These are phyloP conservation scores for Apteryx owenii DNA, from an alignment of 2,113 vertebrate genomes.

Conservation along the genomic window DNA sequence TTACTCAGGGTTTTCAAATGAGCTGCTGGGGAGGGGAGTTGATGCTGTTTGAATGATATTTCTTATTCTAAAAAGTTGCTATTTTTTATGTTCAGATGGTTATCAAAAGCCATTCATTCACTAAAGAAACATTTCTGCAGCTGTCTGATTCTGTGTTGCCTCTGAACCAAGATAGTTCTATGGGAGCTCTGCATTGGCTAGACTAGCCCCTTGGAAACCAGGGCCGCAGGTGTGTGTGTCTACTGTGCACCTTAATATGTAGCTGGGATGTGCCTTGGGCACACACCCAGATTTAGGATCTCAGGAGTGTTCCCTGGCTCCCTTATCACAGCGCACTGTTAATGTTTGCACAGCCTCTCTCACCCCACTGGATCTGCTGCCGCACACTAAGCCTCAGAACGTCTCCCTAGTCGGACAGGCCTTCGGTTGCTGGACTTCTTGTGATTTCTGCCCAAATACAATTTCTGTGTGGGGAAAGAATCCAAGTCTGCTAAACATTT, in stretches of 20 bases:
- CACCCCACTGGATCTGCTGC: neutral
- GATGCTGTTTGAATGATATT: neutral
- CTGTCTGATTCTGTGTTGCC: no score
- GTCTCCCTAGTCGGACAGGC: neutral
- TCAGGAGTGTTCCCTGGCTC: neutral
- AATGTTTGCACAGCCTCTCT: neutral
- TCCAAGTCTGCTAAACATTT: neutral
- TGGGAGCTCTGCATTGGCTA: neutral
- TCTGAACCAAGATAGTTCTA: no score
- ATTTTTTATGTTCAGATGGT: neutral
- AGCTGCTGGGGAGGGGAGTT: neutral
- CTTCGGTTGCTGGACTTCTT: neutral
- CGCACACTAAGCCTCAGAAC: neutral
- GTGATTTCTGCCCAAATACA: neutral
- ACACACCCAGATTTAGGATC: neutral
- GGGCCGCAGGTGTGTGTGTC: neutral
- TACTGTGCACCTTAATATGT: neutral
- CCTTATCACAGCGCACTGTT: neutral
- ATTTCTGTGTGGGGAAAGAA: neutral
- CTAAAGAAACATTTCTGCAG: neutral
- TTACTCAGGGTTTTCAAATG: neutral
- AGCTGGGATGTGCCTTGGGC: neutral
- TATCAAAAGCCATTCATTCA: neutral
- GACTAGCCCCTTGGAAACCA: neutral
- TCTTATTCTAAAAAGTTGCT: neutral